A percentile compares a stretch with the other conserved stretches of the same genome.
phyloP scores from a whole-genome alignment of 2,113 vertebrate genomes.

The Mustela nigripes region DNA sequence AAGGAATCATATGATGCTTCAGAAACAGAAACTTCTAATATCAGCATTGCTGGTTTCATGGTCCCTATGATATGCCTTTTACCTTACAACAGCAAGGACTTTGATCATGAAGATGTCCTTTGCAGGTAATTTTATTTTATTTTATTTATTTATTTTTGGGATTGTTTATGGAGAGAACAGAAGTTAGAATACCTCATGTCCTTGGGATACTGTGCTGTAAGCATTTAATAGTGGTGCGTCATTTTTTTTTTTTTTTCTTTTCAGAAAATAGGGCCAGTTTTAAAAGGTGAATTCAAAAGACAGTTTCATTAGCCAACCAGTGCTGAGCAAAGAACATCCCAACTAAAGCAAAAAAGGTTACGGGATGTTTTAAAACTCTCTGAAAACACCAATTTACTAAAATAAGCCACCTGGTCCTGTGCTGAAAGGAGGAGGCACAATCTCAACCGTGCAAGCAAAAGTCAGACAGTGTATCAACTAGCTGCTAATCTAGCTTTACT shows the following conservation, averaged over 20 bases:
- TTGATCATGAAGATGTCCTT: not conserved
- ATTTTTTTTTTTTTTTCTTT: constrained; percentile 65
- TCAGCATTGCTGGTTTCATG: not conserved
- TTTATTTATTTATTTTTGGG: not conserved
- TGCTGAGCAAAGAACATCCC: constrained; percentile 68
- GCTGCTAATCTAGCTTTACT: constrained; percentile 80
- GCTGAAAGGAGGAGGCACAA: constrained; percentile 72
- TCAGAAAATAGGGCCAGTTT: constrained; percentile 68
- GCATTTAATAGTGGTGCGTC: constrained; percentile 59
- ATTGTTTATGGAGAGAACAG: constrained; percentile 55
- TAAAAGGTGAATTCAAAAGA: constrained; percentile 73
- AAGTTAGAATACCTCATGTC: constrained; percentile 56
- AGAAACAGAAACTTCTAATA: not conserved
- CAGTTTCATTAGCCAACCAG: constrained; percentile 76
- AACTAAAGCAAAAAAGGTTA: constrained; percentile 75
- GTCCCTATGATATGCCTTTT: not conserved
- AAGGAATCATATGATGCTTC: not conserved
- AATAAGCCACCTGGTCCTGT: constrained; percentile 65
- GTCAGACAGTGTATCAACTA: constrained; percentile 50
- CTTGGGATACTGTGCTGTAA: not conserved
- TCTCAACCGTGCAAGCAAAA: constrained; percentile 75
- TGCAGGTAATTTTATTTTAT: not conserved
- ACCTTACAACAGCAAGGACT: not conserved
- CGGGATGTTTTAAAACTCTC: constrained; percentile 78
- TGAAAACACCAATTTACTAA: constrained; percentile 76